Percentiles rank a stretch among this genome's conserved stretches.
phyloP scores from a whole-genome alignment of 2,113 vertebrate genomes.

The Nesogale talazaci region DNA sequence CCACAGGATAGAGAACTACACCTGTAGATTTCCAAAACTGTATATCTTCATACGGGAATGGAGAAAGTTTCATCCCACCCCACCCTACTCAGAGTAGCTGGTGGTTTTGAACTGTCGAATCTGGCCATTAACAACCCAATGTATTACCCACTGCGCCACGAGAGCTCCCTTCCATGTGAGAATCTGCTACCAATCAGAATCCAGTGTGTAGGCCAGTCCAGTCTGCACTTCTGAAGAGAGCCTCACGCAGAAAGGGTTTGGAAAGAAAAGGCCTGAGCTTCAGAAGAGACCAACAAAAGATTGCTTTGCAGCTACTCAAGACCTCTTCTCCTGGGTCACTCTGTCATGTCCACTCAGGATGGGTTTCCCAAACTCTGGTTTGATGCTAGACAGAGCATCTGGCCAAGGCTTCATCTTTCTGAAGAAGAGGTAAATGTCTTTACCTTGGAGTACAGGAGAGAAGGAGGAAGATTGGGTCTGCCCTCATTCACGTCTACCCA shows the following conservation, averaged over 20 bases:
- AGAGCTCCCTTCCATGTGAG: neutral
- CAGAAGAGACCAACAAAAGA: neutral
- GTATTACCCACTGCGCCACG: no score
- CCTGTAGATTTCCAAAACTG: no score
- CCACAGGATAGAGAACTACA: no score
- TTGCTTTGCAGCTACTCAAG: neutral
- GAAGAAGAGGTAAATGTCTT: rapidly evolving
- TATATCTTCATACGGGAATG: no score
- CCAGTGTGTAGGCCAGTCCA: neutral
- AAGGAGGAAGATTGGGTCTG: neutral
- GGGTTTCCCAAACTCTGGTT: neutral
- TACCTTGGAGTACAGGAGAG: neutral
- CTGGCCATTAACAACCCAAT: no score
- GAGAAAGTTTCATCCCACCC: no score
- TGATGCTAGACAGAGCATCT: neutral
- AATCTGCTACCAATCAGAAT: neutral
- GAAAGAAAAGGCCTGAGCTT: neutral
- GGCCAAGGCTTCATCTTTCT: no score
- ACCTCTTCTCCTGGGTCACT: neutral
- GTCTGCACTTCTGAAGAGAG: neutral
- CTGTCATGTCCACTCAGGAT: neutral
- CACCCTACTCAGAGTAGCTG: no score
- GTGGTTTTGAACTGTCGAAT: no score
- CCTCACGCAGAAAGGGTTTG: rapidly evolving
- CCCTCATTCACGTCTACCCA: neutral